Evolutionary conservation across 2,113 vertebrate genomes (phyloP).

Genomic region (Notechis scutatus): DNA sequence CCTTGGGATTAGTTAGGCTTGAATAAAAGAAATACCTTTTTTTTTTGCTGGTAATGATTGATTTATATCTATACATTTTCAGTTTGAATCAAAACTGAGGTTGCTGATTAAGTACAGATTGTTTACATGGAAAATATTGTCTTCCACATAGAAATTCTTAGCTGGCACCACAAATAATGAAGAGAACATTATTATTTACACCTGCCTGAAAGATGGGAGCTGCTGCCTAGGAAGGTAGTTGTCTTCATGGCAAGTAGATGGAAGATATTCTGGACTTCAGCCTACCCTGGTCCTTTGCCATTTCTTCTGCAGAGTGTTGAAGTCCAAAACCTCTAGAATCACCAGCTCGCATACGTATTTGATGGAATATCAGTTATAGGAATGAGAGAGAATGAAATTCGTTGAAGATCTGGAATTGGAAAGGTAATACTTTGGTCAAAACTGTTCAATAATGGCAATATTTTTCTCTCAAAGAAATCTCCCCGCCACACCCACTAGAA

Average conservation of each 20-base stretch:
- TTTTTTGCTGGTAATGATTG: background rate
- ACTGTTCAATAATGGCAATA: background rate
- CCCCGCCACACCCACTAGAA: no score
- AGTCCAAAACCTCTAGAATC: background rate
- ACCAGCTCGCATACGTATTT: background rate
- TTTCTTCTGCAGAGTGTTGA: background rate
- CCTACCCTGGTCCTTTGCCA: background rate
- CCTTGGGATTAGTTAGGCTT: background rate
- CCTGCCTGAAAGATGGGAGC: background rate
- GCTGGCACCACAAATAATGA: background rate
- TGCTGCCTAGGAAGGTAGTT: background rate
- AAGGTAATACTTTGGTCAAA: background rate
- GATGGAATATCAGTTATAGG: background rate
- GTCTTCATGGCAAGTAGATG: background rate
- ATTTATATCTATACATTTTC: background rate
- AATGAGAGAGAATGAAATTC: background rate
- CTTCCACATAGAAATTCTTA: background rate
- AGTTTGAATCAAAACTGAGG: background rate
- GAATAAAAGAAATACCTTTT: background rate
- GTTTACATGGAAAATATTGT: background rate
- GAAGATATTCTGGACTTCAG: background rate
- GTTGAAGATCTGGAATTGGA: background rate
- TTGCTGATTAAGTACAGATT: background rate
- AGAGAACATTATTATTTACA: background rate
- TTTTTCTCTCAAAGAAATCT: background rate